Evolutionary conservation across 2,888 invertebrate species (phyloP).

Genomic region (Candidula unifasciata): DNA sequence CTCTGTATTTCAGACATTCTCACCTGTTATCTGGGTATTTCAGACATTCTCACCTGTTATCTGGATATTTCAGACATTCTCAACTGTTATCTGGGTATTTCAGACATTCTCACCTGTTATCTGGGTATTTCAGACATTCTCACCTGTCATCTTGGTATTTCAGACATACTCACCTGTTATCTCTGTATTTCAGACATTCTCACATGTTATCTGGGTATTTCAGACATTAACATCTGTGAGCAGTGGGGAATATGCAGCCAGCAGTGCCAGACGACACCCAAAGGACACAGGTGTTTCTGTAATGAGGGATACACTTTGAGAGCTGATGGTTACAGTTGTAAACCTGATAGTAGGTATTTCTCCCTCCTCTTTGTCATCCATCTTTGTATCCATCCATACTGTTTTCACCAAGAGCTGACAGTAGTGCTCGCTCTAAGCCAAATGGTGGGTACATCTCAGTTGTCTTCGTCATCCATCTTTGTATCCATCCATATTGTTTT

Average conservation of each 20-base stretch:
- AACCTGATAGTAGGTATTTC: constrained; percentile 65
- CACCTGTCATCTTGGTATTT: constrained; percentile 74
- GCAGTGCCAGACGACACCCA: constrained; percentile 73
- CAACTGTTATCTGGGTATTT: too few species aligned
- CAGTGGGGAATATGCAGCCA: constrained; percentile 88
- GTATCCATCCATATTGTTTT: neutral
- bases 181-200: neutral
- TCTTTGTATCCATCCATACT: neutral
- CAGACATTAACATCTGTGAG: constrained; percentile 67
- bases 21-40: too few species aligned
- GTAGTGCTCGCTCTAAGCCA: constrained; percentile 73
- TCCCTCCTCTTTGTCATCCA: neutral
- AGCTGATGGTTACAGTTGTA: constrained; percentile 71
- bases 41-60: too few species aligned
- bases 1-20: too few species aligned
- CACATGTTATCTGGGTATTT: constrained; percentile 4
- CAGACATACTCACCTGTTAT: too few species aligned
- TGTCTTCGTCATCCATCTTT: neutral
- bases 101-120: too few species aligned
- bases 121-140: constrained; percentile 61
- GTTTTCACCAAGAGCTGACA: neutral
- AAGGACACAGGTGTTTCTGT: constrained; percentile 66
- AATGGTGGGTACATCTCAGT: constrained; percentile 59
- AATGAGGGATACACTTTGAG: constrained; percentile 67
- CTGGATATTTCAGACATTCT: too few species aligned